A percentile compares a stretch with the other conserved stretches of the same genome.
phyloP scores from a whole-genome alignment of 1,140 invertebrate genomes.

The Drosophila malerkotliana region DNA sequence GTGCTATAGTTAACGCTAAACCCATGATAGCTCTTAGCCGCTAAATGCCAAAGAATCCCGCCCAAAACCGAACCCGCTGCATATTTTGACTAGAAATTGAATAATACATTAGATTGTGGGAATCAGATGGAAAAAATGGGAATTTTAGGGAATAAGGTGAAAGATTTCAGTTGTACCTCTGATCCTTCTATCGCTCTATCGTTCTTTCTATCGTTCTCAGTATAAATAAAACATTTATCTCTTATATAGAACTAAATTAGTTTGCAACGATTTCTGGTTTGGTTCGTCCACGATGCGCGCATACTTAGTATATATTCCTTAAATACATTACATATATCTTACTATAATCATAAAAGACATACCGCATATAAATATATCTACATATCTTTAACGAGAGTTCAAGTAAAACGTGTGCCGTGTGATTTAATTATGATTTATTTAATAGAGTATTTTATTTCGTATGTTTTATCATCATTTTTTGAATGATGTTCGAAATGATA shows the following conservation, averaged over 20 bases:
- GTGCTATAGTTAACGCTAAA: slow-evolving; percentile 46
- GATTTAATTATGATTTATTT: slow-evolving; percentile 43
- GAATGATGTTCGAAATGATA: slow-evolving; percentile 50
- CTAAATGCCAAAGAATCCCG: slow-evolving; percentile 38
- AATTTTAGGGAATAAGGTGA: neutral
- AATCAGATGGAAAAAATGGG: neutral
- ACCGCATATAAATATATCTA: slow-evolving; percentile 60
- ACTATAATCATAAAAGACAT: slow-evolving; percentile 60
- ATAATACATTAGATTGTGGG: neutral
- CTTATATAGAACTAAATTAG: slow-evolving; percentile 64
- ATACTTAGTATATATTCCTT: slow-evolving; percentile 61
- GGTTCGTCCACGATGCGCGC: slow-evolving; percentile 49
- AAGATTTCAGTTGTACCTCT: slow-evolving; percentile 13
- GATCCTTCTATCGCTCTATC: slow-evolving; percentile 21
- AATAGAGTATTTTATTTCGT: slow-evolving; percentile 32
- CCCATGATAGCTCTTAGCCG: slow-evolving; percentile 32
- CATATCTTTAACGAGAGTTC: slow-evolving; percentile 59
- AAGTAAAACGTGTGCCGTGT: slow-evolving; percentile 62
- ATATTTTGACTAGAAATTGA: neutral
- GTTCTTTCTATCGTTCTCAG: slow-evolving; percentile 58
- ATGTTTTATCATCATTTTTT: slow-evolving; percentile 53
- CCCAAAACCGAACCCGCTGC: slow-evolving; percentile 12
- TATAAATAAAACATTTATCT: slow-evolving; percentile 68
- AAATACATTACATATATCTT: slow-evolving; percentile 54
- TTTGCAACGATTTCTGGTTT: slow-evolving; percentile 63